Evolutionary conservation across 2,888 invertebrate species (phyloP).

Genomic region (Lampropteryx suffumata): DNA sequence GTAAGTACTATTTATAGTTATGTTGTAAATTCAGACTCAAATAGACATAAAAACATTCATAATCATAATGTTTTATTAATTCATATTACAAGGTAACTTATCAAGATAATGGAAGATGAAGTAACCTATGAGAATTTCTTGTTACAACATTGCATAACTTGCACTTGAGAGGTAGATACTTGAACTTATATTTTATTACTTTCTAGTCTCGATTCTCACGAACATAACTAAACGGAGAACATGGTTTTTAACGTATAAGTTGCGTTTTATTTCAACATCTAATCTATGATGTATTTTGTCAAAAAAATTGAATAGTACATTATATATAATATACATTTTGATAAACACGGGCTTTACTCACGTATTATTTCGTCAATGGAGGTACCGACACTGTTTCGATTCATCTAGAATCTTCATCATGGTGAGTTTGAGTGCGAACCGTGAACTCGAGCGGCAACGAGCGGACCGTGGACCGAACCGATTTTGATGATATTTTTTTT

Average conservation of each 20-base stretch:
- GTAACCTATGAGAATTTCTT: slow-evolving; percentile 20
- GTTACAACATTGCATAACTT: slow-evolving; percentile 30
- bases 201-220: slow-evolving; percentile 34
- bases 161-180: slow-evolving; percentile 26
- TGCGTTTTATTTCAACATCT: background rate
- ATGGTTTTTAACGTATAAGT: background rate
- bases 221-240: slow-evolving; percentile 15
- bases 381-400: too few relatives aligned
- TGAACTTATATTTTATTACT: slow-evolving; percentile 35
- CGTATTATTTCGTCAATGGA: too few relatives aligned
- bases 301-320: too few relatives aligned
- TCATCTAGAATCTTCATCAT: too few relatives aligned
- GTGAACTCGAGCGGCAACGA: too few relatives aligned
- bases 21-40: background rate
- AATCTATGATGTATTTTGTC: too few relatives aligned
- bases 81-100: slow-evolving; percentile 6
- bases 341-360: too few relatives aligned
- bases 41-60: background rate
- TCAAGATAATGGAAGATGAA: slow-evolving; percentile 12
- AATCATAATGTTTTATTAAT: slow-evolving; percentile 6
- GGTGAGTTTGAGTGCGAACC: too few relatives aligned
- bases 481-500: too few relatives aligned
- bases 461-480: too few relatives aligned
- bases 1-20: too few relatives aligned
- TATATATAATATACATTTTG: too few relatives aligned